Evolutionary conservation across 2,888 invertebrate species (phyloP), one percentile per base, ranked within the genome.

Genomic region (Megastigmus dorsalis): DNA sequence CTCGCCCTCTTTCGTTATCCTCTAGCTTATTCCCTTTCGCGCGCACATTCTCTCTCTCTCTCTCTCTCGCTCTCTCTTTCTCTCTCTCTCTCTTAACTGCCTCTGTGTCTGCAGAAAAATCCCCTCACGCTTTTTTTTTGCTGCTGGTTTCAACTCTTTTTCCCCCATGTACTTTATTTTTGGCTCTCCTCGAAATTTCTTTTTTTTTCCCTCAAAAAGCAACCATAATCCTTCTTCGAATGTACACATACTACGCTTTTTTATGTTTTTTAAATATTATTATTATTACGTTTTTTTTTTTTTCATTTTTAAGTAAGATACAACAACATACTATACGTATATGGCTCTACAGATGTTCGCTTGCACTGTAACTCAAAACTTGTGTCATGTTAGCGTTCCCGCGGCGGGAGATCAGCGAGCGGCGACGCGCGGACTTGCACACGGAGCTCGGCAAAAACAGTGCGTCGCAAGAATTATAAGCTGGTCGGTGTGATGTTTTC

Each of bases 261-360:
- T 66, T 79, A 75, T n/a, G n/a, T n/a, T 62, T 60, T 65, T 28
- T 59, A 41, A 60, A 43, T 62, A 69, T 43, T 63, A 30, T 69
- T 60, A 67, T 71, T 48, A 68, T 59, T 55, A 38, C 50, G 36
- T 66, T 62, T 65, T 62, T 65, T 45, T 65, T 57, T 57, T 28
- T 60, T 76, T 59, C 4, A 68, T 59, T 78, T 74, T 69, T 48
- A 38, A 54, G 52, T 74, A 76, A 76, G 76, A 76, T 76, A 76
- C 76, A 77, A 74, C 70, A 87, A 87, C 86, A 85, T 87, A 87
- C 85, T 87, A 87, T 88, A 87, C 83, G 86, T 87, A 87, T 87
- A 87, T 88, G 86, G 86, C 87, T 87, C 87, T 86, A 87, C 86
- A 87, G 87, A 88, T 87, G 87, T 77, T 84, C 86, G 88, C 87